These are phyloP conservation scores for Apodemus speciosus DNA, from an alignment of 2,113 vertebrate genomes.

Conservation along the genomic window DNA sequence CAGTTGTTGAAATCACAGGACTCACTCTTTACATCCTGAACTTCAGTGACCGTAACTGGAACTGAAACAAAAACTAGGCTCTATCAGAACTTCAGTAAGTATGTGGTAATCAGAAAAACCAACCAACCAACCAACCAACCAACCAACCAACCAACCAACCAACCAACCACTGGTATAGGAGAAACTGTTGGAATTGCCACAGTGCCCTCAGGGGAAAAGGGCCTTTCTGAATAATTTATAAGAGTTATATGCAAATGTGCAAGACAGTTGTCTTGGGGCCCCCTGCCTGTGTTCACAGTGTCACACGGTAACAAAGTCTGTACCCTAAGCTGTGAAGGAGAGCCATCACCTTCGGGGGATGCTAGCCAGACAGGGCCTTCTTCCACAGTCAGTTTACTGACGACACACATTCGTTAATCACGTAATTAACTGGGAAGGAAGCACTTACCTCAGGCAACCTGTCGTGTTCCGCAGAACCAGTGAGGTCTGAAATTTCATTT, in stretches of 20 bases:
- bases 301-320: constrained; percentile 9
- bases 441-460: constrained; percentile 93
- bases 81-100: constrained; percentile 5
- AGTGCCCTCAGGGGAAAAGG: constrained; percentile 10
- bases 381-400: not conserved
- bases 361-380: not conserved
- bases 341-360: constrained; percentile 1
- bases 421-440: constrained; percentile 31
- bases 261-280: not conserved
- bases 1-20: constrained; percentile 10
- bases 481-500: constrained; percentile 98
- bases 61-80: constrained; percentile 60
- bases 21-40: not conserved
- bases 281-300: not conserved
- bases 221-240: constrained; percentile 40
- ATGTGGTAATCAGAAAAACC: constrained; percentile 31
- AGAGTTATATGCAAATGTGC: constrained; percentile 2
- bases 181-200: constrained; percentile 34
- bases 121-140: not conserved
- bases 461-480: constrained; percentile 96
- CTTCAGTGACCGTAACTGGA: not conserved
- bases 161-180: not conserved
- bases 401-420: constrained; percentile 7
- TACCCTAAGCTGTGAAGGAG: constrained; percentile 3
- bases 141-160: too few relatives aligned